Evolutionary conservation across 2,888 invertebrate species (phyloP).

Genomic region (Sphaeridia pumilis): DNA sequence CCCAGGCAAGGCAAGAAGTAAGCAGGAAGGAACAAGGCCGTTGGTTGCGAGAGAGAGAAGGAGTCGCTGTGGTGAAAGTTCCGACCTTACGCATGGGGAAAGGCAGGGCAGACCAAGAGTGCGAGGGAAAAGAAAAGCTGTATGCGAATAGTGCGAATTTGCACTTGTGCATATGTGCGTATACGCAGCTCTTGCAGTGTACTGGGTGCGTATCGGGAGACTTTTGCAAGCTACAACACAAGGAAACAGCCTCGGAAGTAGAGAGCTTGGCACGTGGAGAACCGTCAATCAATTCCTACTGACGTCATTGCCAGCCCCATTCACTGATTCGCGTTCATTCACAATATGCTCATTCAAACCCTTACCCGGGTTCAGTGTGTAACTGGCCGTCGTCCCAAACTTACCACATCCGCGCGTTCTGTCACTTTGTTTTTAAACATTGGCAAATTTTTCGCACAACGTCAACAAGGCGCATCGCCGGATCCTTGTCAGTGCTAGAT

Average conservation of each 20-base stretch:
- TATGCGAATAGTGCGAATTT: not conserved
- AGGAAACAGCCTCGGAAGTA: slow-evolving; percentile 17
- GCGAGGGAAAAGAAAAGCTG: not conserved
- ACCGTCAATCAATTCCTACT: slow-evolving; percentile 55
- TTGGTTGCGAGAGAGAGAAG: too few species aligned
- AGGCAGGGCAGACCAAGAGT: too few species aligned
- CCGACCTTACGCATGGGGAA: too few species aligned
- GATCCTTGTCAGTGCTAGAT: too few species aligned
- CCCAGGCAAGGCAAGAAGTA: too few species aligned
- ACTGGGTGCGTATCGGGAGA: not conserved
- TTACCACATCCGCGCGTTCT: slow-evolving; percentile 8
- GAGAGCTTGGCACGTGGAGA: slow-evolving; percentile 41
- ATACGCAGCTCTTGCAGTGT: not conserved
- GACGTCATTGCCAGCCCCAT: slow-evolving; percentile 50
- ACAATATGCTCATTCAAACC: slow-evolving; percentile 37
- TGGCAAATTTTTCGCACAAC: not conserved
- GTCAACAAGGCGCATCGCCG: too few species aligned
- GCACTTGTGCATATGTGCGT: slow-evolving; percentile 1
- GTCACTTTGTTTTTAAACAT: not conserved
- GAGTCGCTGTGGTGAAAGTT: not conserved
- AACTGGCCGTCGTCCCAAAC: slow-evolving; percentile 26
- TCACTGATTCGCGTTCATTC: slow-evolving; percentile 37
- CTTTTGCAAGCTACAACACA: not conserved
- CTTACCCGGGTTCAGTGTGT: slow-evolving; percentile 36
- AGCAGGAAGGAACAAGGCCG: too few species aligned